Evolutionary conservation across 2,888 invertebrate genomes (phyloP).

Genomic region (Dorcus hopei): DNA sequence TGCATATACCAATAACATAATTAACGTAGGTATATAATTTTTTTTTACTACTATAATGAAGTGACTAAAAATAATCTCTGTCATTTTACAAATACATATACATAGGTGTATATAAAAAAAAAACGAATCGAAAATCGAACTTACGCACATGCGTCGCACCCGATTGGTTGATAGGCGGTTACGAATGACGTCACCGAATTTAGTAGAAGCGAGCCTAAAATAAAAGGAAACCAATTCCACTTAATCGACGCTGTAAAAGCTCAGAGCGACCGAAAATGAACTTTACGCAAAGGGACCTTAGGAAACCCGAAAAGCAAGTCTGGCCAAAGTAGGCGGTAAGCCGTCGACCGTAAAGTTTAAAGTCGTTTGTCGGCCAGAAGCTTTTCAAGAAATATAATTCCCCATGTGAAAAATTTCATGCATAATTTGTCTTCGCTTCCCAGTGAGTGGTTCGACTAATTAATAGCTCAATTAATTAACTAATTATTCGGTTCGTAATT

Average conservation of each 20-base stretch:
- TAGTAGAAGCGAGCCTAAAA: background rate
- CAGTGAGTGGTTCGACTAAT: constrained; percentile 6
- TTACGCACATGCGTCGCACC: background rate
- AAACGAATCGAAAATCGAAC: background rate
- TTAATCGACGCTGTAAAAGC: too few species aligned
- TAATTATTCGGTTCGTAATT: background rate
- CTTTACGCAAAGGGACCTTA: constrained; percentile 19
- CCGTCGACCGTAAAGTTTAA: background rate
- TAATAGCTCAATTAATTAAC: background rate
- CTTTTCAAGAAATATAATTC: constrained; percentile 15
- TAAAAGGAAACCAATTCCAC: background rate
- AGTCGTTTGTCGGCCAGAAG: background rate
- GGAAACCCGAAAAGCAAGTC: constrained; percentile 1
- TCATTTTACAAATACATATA: too few species aligned
- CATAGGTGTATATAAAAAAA: background rate
- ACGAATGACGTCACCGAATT: background rate
- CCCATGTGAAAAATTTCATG: constrained; percentile 21
- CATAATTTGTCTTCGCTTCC: constrained; percentile 19
- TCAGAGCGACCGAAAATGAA: constrained; percentile 10
- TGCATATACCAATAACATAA: too few species aligned
- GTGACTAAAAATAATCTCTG: too few species aligned
- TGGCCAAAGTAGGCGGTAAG: background rate
- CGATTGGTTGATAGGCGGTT: constrained; percentile 3
- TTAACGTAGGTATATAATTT: too few species aligned
- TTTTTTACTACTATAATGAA: too few species aligned